Evolutionary conservation across 2,888 invertebrate genomes (phyloP).

Genomic region (Colletes collaris): DNA sequence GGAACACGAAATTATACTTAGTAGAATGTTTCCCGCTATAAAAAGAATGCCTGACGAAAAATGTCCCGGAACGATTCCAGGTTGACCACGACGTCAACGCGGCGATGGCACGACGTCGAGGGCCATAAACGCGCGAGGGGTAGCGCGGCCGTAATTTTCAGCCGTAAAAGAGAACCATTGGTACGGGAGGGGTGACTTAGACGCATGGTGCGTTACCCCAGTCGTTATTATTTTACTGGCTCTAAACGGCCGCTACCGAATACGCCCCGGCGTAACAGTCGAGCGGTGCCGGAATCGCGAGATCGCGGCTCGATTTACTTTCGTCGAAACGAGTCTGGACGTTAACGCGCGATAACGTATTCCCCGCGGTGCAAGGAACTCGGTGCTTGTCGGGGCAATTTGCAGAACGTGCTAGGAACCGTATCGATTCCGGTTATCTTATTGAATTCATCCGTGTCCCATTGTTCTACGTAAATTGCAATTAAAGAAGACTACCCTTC

Average conservation of each 20-base stretch:
- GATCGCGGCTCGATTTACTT: slow-evolving; percentile 20
- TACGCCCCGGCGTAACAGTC: slow-evolving; percentile 52
- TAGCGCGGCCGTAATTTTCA: slow-evolving; percentile 73
- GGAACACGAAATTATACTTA: slow-evolving; percentile 27
- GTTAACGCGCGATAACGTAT: slow-evolving; percentile 18
- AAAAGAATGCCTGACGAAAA: slow-evolving; percentile 12
- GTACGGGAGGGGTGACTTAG: slow-evolving; percentile 62
- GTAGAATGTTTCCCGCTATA: background rate
- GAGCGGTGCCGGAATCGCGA: slow-evolving; percentile 8
- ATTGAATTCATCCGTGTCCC: no score
- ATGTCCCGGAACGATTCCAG: slow-evolving; percentile 16
- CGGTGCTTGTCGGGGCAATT: no score
- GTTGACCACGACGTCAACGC: slow-evolving; percentile 28
- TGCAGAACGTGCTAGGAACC: no score
- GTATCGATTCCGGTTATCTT: no score
- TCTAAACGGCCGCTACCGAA: slow-evolving; percentile 72
- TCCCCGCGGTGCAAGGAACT: no score
- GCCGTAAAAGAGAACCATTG: slow-evolving; percentile 72
- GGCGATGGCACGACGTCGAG: slow-evolving; percentile 66
- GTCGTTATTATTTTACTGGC: slow-evolving; percentile 80
- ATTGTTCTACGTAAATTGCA: no score
- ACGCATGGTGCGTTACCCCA: slow-evolving; percentile 61
- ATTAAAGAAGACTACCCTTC: no score
- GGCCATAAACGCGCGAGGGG: slow-evolving; percentile 68
- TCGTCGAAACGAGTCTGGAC: slow-evolving; percentile 20